Evolutionary conservation across 2,113 vertebrate genomes (phyloP), one percentile per base, ranked within the genome.

Genomic region (Pelecanus crispus): DNA sequence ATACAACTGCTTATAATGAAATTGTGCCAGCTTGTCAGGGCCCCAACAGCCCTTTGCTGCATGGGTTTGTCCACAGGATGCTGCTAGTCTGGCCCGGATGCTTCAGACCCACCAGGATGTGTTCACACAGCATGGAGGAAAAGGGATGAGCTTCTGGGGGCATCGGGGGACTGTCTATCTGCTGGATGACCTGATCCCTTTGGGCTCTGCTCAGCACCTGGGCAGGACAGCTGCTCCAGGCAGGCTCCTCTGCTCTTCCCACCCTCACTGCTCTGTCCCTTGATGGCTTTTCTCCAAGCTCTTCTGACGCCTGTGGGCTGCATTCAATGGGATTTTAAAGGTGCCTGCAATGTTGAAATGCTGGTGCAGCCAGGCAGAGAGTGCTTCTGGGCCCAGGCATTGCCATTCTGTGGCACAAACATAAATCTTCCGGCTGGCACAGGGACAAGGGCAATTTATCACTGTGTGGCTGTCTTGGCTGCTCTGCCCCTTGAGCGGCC

Each of bases 381-480:
- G 31, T 7, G 42, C 53, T 82, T 62, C 70, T 42, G 36, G 2
- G 6, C 45, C 58, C 53, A 73, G 81, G 53, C 1, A 0, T 70
- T 80, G 88, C 86, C 75, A 44, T 32, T 53, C 50, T 2, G 1
- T 66, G 55, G 45, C 75, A 90, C 53, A 58, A 77, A 70, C 70
- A 92, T 74, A 58, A 94, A 94, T 90, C 88, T 92, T 77, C 44
- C 0, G 2, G 38, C 72, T 93, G 88, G 95, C 80, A 88, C 26
- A 12, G 42, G 32, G 50, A 88, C 67, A 90, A 91, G 59, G 13
- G 20, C 82, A 80, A 83, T 97, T 83, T 59, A 93, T 95, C 92
- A 92, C 47, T 20, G 36, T 7, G 6, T 0, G 2, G 58, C 75
- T 90, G 34, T 49, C 81, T 53, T 0, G 0, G 34, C 71, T 77